phyloP scores from a whole-genome alignment of 2,888 invertebrate species.

The Dermolepida albohirtum region DNA sequence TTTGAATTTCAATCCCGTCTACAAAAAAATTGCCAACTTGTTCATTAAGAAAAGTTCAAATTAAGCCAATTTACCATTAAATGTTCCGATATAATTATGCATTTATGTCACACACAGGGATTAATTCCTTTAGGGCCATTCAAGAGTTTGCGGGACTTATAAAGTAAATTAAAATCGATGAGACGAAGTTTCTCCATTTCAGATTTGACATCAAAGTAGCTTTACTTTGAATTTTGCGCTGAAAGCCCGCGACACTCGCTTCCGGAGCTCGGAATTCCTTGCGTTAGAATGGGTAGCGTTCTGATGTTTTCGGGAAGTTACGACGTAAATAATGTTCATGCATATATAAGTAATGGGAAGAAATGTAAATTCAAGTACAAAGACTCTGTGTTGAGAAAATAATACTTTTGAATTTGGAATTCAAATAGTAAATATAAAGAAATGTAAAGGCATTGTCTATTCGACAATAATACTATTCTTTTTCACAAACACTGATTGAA shows the following conservation, averaged over 20 bases:
- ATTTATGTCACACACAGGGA: not conserved
- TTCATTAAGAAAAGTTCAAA: not conserved
- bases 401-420: too few relatives aligned
- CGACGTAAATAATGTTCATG: too few relatives aligned
- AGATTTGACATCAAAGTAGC: conserved; percentile 15
- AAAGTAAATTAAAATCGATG: conserved; percentile 11
- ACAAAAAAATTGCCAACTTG: not conserved
- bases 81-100: conserved; percentile 19
- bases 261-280: not conserved
- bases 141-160: not conserved
- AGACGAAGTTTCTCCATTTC: conserved; percentile 18
- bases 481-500: too few relatives aligned
- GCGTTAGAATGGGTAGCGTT: not conserved
- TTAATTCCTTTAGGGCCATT: conserved; percentile 11
- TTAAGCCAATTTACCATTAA: conserved; percentile 9
- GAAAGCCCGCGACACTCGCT: not conserved
- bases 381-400: too few relatives aligned
- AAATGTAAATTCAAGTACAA: too few relatives aligned
- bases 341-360: too few relatives aligned
- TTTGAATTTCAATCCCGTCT: not conserved
- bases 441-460: too few relatives aligned
- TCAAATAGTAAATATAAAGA: too few relatives aligned
- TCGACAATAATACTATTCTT: too few relatives aligned
- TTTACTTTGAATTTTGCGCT: conserved; percentile 9
- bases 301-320: not conserved